These are phyloP conservation scores for Eretmochelys imbricata DNA, from an alignment of 2,113 vertebrate species.

Conservation along the genomic window DNA sequence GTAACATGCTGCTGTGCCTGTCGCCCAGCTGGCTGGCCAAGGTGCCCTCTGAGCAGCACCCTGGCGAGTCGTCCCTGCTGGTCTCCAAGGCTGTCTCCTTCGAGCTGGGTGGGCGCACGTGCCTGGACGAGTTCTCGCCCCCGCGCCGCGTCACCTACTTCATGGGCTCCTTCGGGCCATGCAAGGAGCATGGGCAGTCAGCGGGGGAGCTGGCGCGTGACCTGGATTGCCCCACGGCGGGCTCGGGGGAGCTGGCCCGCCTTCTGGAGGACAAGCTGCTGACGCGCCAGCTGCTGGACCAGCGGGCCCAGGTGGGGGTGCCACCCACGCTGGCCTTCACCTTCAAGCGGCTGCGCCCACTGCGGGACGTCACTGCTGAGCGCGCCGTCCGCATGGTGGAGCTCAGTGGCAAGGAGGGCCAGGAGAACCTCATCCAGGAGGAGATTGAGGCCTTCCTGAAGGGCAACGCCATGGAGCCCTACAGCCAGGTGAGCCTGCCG, in stretches of 20 bases:
- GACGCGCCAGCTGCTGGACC: constrained; percentile 75
- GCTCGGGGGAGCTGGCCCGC: constrained; percentile 68
- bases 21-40: constrained; percentile 80
- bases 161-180: constrained; percentile 60
- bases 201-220: constrained; percentile 72
- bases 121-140: constrained; percentile 78
- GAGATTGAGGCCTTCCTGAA: constrained; percentile 77
- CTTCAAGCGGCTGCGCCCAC: constrained; percentile 27
- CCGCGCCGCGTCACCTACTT: constrained; percentile 82
- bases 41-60: constrained; percentile 56
- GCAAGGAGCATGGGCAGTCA: constrained; percentile 58
- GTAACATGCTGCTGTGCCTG: constrained; percentile 84
- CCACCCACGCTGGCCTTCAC: constrained; percentile 81
- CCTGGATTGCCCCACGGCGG: constrained; percentile 81
- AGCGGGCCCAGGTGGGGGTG: constrained; percentile 51
- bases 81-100: constrained; percentile 83
- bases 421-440: constrained; percentile 71
- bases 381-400: constrained; percentile 66
- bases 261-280: constrained; percentile 79
- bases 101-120: constrained; percentile 76
- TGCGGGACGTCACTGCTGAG: constrained; percentile 18
- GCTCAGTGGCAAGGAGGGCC: constrained; percentile 70
- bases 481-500: constrained; percentile 69
- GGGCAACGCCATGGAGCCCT: constrained; percentile 66
- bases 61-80: constrained; percentile 67